Evolutionary conservation across 2,797 vertebrate genomes (phyloP), one percentile per base, ranked within the genome.

Genomic region (Bovichtus variegatus): DNA sequence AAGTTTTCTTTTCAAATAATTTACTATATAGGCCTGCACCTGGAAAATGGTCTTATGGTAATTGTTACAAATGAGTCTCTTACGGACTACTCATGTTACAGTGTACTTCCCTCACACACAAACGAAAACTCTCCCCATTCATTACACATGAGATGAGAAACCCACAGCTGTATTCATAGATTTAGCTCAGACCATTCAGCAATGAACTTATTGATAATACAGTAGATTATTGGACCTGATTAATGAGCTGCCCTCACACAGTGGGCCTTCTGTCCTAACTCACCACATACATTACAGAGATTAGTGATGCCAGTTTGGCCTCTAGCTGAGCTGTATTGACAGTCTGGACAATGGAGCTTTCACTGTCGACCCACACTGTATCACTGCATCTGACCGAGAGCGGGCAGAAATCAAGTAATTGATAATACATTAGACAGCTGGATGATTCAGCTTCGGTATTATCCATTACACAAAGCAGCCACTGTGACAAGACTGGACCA

Each of bases 361-460:
- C 78, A 69, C 80, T 27, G 76, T 83, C 65, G 31, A 23, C 36
- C 80, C 67, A 55, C 66, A 50, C 64, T 53, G 68, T 60, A 74
- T 77, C 78, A 61, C 49, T 71, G 25, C 38, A 71, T 54, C 66
- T 44, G 78, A 74, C 74, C 6, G 43, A 71, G 55, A 74, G 59
- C 6, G 0, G 63, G 51, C 80, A 83, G 71, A 51, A 85, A 85
- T 81, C 87, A 76, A 79, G 76, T 83, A 83, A 91, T 85, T 85
- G 86, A 85, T 86, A 82, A 78, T 57, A 67, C 77, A 81, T 86
- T 76, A 78, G 71, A 67, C 49, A 11, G 15, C 69, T 5, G 59
- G 57, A 67, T 51, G 79, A 78, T 82, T 79, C 69, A n/a, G 60
- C 61, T 47, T 44, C 60, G 40, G 63, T 23, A 46, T 44, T 58